Evolutionary conservation across 1,140 invertebrate species (phyloP).

Genomic region (Melitaea cinxia): DNA sequence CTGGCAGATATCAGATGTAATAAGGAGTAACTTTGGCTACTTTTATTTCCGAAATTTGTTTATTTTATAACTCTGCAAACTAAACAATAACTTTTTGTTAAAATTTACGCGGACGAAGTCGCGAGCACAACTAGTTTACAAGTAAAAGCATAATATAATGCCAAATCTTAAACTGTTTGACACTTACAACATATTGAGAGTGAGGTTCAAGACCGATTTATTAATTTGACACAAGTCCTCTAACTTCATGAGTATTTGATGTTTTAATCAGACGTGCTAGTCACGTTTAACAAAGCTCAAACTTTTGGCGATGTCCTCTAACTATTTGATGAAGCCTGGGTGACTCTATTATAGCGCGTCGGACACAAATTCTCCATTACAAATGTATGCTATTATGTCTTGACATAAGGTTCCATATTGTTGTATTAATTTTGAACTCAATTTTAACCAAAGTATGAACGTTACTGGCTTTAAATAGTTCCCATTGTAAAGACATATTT

Average conservation of each 20-base stretch:
- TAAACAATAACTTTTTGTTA: too few relatives aligned
- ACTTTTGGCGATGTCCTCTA: constrained; percentile 20
- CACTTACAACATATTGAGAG: neutral
- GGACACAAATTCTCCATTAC: neutral
- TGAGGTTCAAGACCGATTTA: neutral
- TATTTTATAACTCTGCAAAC: too few relatives aligned
- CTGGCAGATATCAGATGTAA: too few relatives aligned
- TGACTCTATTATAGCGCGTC: constrained; percentile 14
- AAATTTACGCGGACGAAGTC: too few relatives aligned
- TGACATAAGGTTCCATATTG: neutral
- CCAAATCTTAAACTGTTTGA: too few relatives aligned
- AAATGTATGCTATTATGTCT: neutral
- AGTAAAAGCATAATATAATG: too few relatives aligned
- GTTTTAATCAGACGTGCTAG: neutral
- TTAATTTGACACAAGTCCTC: neutral
- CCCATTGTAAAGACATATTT: neutral
- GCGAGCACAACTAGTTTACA: too few relatives aligned
- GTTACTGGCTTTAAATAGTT: neutral
- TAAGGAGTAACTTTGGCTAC: too few relatives aligned
- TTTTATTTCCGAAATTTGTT: too few relatives aligned
- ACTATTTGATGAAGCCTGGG: constrained; percentile 23
- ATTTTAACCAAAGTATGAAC: neutral
- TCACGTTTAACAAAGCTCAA: constrained; percentile 20
- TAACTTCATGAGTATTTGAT: neutral
- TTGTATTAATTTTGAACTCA: neutral